Evolutionary conservation across 2,888 invertebrate species (phyloP), one percentile per base, ranked within the genome.

Genomic region (Baronia brevicornis): DNA sequence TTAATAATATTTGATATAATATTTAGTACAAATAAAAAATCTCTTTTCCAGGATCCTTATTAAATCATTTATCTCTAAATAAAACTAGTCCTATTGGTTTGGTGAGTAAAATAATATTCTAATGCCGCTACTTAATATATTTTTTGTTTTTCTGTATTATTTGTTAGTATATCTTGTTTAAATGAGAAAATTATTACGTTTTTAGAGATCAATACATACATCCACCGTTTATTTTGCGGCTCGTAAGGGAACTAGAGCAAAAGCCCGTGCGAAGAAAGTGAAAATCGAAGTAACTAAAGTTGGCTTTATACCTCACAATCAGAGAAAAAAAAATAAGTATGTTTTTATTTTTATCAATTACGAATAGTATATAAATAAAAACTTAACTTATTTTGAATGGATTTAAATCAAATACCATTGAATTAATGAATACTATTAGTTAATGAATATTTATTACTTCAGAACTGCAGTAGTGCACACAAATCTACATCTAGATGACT

Each of bases 241-340:
- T 1, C 87, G 95, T 41, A 94, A 92, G 70, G 93, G 94, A 28
- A 94, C 94, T 2, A 87, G 94, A 43, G 93, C 92, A 28, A 90
- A 89, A 50, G 90, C 89, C 14, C 87, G 87, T 28, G 91, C 91
- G 33, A 89, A 90, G 52, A 93, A 92, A 75, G 90, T 91, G 13
- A 92, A 92, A 72, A 86, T 88, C 15, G 92, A 91, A 63, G 87
- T 90, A 5, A 87, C 90, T 42, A 94, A 94, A 84, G 82, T 91
- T 31, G 91, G 89, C 23, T 92, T 91, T 47, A 88, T 91, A 33
- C 91, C 92, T 0, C 90, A 91, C 51, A 90, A 90, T 48, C 86
- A 87, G 52, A 80, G 90, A 40, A 82, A 87, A 23, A 87, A 86
- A 41, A 46, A 68, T 46, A 74, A 52, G 58, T 60, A 47, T 50